Conservation (phyloP, 2,888 invertebrate genomes). For the Coecobrya sp. region DNA sequence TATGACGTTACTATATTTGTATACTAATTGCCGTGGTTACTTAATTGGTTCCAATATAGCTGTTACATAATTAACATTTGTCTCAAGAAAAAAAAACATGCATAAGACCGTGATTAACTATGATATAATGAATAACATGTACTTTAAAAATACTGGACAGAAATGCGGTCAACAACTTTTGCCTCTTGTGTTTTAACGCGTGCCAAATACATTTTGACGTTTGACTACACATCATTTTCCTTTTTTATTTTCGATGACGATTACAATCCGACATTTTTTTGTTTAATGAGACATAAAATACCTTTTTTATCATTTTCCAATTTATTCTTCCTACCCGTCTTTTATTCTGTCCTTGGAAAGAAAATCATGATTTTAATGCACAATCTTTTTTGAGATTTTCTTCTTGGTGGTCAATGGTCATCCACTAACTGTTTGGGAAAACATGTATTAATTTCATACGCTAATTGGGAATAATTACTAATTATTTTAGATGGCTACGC, state of each 20-base stretch:
- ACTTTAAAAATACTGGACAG: not conserved
- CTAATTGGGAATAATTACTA: not conserved
- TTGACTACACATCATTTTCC: too few relatives aligned
- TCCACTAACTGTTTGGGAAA: not conserved
- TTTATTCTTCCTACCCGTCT: not conserved
- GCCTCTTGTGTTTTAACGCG: too few relatives aligned
- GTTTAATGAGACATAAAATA: too few relatives aligned
- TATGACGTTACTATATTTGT: constrained; percentile 11
- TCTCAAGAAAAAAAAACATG: not conserved
- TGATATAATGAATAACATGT: not conserved
- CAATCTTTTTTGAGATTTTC: constrained; percentile 58
- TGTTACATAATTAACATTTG: not conserved
- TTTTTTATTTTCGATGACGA: too few relatives aligned
- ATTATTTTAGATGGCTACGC: constrained; percentile 96
- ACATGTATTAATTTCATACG: not conserved
- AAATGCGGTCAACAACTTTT: too few relatives aligned
- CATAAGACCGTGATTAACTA: not conserved
- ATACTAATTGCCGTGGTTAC: too few relatives aligned
- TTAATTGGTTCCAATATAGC: not conserved
- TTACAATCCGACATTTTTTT: too few relatives aligned
- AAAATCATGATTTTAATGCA: not conserved
- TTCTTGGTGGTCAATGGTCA: constrained; percentile 16
- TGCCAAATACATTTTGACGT: too few relatives aligned
- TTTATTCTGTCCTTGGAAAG: not conserved
- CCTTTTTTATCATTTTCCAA: too few relatives aligned